Base-by-base conservation (phyloP, 1,140 invertebrate genomes). In the Lepidurus couesii region DNA sequence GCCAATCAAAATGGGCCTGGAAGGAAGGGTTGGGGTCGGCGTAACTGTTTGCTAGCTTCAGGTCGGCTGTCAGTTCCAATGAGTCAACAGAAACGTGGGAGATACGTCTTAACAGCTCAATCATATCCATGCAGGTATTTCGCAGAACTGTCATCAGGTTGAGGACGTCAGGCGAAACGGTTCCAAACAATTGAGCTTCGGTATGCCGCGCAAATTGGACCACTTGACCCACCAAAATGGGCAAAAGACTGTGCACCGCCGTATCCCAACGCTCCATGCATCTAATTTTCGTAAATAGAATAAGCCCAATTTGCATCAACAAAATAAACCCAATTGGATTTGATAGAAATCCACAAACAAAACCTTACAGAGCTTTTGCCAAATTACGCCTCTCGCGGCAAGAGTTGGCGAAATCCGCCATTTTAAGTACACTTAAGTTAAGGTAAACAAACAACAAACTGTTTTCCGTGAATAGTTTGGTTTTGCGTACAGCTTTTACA, bases 81-180 rank as follows among this genome's bases (percentile, higher is more conserved):
- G 53, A 65, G 16, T 65, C 53, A 21, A 65, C 53, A 9, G 53
- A 13, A 21, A 65, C 53, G 21, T 65, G 53, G 3, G 53, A 65
- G 16, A 65, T 65, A 21, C 53, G 53, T 65, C 53, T 13, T 16
- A 65, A 21, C 53, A 79, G 42, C 34, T 79, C 73, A 21, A 79
- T 47, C 44, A 79, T 44, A 7, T 75, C 65, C 16, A 75, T 45
- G 44, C 78, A 79, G 13, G 78, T 79, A 45, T 75, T 44, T 16
- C 78, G 34, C 43, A 79, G 74, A 9, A 75, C 74, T 0, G 74
- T 73, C 44, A 79, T 79, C 73, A 79, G 43, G 10, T 79, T 75
- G 44, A 85, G 1, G 89, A 79, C 0, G 86, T 87, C 3, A 88
- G 44, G 76, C 24, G 26, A 34, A 16, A 76, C 44, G 1, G 53